Conservation (phyloP, 2,113 vertebrate species). For the Acanthisitta chloris region DNA sequence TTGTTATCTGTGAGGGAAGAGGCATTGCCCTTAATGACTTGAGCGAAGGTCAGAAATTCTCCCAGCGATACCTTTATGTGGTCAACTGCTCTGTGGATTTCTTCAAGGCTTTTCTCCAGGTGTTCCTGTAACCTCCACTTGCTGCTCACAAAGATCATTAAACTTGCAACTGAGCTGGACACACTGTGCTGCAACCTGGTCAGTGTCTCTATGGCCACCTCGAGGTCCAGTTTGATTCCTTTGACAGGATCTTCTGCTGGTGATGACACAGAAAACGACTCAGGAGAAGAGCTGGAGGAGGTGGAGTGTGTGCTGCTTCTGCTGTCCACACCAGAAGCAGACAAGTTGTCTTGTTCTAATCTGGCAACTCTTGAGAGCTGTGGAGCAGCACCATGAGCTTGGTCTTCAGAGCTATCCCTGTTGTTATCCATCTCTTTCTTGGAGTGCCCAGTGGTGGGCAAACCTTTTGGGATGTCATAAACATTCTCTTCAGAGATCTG, state of each 20-base stretch:
- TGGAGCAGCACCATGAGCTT: not conserved
- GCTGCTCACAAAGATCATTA: constrained; percentile 93
- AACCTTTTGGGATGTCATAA: constrained; percentile 74
- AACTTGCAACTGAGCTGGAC: constrained; percentile 72
- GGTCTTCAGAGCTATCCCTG: not conserved
- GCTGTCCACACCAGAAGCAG: constrained; percentile 62
- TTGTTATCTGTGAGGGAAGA: constrained; percentile 74
- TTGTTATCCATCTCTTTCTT: not conserved
- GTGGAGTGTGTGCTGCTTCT: constrained; percentile 79
- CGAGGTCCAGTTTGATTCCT: constrained; percentile 77
- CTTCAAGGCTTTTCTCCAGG: constrained; percentile 79
- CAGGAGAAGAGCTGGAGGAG: constrained; percentile 67
- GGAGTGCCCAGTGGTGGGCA: not conserved
- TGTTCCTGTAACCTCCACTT: constrained; percentile 84
- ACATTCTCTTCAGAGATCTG: constrained; percentile 64
- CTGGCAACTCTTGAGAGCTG: not conserved
- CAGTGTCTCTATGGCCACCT: constrained; percentile 74
- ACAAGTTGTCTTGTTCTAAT: constrained; percentile 15
- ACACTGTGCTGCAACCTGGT: constrained; percentile 81
- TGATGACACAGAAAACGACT: constrained; percentile 61
- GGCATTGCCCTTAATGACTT: constrained; percentile 73
- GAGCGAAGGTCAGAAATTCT: constrained; percentile 83
- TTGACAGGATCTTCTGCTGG: constrained; percentile 67
- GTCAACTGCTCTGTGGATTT: constrained; percentile 79
- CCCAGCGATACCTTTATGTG: constrained; percentile 73